Evolutionary conservation across 2,888 invertebrate species (phyloP), one percentile per base, ranked within the genome.

Genomic region (Steinernema scapterisci): DNA sequence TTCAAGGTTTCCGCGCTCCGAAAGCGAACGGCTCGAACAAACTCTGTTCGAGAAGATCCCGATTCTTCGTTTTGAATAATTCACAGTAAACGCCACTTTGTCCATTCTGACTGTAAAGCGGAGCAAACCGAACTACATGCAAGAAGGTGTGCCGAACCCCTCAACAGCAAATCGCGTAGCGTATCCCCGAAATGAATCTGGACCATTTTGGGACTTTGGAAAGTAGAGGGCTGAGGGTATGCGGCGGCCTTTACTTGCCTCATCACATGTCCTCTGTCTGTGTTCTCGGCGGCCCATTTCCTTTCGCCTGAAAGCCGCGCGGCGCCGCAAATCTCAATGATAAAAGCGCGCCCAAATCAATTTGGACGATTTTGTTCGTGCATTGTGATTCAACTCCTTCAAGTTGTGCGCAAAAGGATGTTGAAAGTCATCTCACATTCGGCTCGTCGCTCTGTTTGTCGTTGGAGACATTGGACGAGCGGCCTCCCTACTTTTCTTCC

Each of bases 321-420:
- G n/a, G n/a, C 63, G 63, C 63, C 27, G 63, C 63, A 63, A 63
- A 31, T 31, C 31, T 31, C 31, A 7, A 63, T 63, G 63, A 63
- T 63, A 63, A 63, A 63, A 63, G 63, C 63, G 63, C 63, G 63
- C 63, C 38, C 63, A 31, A 63, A 63, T 63, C 63, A 63, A 63
- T 63, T 63, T 63, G 63, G 63, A 31, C 63, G 63, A 63, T 63
- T 63, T 63, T 63, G 27, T 25, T 63, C 31, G 31, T 16, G 63
- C 63, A 63, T 63, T 63, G 63, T 63, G 63, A 63, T 63, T 63
- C 63, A 63, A 63, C 25, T 63, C 31, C 63, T 63, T 63, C 63
- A 63, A 63, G 63, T 25, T 63, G 63, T 27, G 63, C 71, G 71
- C 51, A 46, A 48, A 71, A 48, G 46, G 51, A 46, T 27, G 51